Percentiles rank a stretch among this genome's conserved stretches.
Evolutionary conservation across 2,113 vertebrate species (phyloP).

Genomic region (Stigmatopora argus): DNA sequence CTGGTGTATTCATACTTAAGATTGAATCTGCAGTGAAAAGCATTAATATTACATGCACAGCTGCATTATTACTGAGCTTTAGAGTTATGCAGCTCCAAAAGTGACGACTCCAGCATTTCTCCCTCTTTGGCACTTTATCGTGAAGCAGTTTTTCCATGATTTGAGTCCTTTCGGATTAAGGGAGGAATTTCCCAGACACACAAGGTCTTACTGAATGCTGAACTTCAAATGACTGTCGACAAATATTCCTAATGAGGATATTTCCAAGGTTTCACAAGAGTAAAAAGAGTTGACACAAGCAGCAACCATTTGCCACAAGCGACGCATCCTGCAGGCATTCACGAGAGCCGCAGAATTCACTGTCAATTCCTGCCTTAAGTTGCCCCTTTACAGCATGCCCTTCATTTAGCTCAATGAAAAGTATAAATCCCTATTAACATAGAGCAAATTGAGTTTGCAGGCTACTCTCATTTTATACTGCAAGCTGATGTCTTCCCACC

Average conservation of each 20-base stretch:
- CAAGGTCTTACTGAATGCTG: slow-evolving; percentile 23
- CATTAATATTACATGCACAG: slow-evolving; percentile 1
- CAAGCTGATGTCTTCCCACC: not conserved
- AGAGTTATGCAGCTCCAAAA: not conserved
- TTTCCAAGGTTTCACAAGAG: slow-evolving; percentile 32
- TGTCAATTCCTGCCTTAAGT: slow-evolving; percentile 2
- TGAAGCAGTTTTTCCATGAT: not conserved
- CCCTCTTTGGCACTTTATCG: not conserved
- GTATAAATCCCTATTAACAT: slow-evolving; percentile 4
- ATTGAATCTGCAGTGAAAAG: not conserved
- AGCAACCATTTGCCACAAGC: not conserved
- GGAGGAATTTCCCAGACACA: slow-evolving; percentile 1
- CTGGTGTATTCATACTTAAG: not conserved
- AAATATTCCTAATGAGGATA: slow-evolving; percentile 11
- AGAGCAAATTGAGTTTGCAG: not conserved
- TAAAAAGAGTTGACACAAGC: slow-evolving; percentile 15
- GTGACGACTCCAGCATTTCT: not conserved
- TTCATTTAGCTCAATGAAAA: not conserved
- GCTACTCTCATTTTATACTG: not conserved
- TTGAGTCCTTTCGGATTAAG: not conserved
- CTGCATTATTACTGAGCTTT: not conserved
- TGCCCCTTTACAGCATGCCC: slow-evolving; percentile 2
- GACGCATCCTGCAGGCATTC: not conserved
- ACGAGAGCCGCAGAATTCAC: slow-evolving; percentile 12
- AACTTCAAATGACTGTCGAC: slow-evolving; percentile 19